phyloP scores from a whole-genome alignment of 2,797 vertebrate genomes.

The Salarias fasciatus region DNA sequence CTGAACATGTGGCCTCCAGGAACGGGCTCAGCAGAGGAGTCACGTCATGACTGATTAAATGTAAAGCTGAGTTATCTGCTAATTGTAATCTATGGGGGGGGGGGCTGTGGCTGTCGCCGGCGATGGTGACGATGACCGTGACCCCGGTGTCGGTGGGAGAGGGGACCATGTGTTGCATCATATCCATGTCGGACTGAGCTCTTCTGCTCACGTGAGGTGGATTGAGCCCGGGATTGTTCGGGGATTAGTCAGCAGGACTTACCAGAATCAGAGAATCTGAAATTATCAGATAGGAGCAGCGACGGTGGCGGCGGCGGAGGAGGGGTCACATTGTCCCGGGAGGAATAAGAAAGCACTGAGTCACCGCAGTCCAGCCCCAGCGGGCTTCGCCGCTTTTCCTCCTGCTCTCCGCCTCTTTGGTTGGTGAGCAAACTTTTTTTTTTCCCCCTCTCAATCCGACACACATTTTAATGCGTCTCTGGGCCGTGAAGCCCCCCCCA shows the following conservation, averaged over 20 bases:
- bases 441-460: too few relatives aligned
- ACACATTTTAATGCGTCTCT: too few relatives aligned
- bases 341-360: constrained; percentile 54
- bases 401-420: not conserved
- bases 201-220: constrained; percentile 72
- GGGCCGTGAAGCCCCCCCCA: too few relatives aligned
- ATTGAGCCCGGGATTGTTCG: constrained; percentile 74
- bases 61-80: constrained; percentile 19
- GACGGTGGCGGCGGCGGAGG: not conserved
- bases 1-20: too few relatives aligned
- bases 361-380: constrained; percentile 33
- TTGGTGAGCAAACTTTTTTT: not conserved
- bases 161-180: constrained; percentile 58
- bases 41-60: constrained; percentile 28
- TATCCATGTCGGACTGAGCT: constrained; percentile 63
- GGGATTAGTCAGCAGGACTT: constrained; percentile 79
- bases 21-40: constrained; percentile 3
- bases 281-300: constrained; percentile 59
- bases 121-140: constrained; percentile 6
- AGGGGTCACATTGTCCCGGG: constrained; percentile 51
- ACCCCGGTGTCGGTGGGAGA: not conserved
- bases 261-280: constrained; percentile 64
- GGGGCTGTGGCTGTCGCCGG: not conserved
- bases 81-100: constrained; percentile 10
- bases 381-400: constrained; percentile 6